These are phyloP conservation scores for Parascotia fuliginaria DNA, from an alignment of 2,888 invertebrate genomes.

Conservation along the genomic window DNA sequence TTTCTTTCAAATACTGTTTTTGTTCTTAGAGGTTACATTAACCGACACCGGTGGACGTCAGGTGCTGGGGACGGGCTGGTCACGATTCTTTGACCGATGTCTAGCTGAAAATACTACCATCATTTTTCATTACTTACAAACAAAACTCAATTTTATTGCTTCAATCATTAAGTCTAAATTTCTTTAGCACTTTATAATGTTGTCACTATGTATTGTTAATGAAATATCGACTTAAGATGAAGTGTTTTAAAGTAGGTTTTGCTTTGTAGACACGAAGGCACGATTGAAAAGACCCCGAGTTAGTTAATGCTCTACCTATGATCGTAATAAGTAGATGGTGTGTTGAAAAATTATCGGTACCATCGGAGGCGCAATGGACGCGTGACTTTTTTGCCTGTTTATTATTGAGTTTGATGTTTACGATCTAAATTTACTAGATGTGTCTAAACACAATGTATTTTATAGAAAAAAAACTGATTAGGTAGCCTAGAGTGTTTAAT, in stretches of 20 bases:
- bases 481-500: too few relatives aligned
- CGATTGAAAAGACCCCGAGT: conserved; percentile 67
- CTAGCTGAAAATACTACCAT: conserved; percentile 67
- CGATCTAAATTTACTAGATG: conserved; percentile 39
- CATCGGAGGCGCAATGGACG: conserved; percentile 83
- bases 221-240: conserved; percentile 32
- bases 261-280: conserved; percentile 12
- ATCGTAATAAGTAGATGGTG: conserved; percentile 85
- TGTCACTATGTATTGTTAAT: conserved; percentile 20
- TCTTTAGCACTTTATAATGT: conserved; percentile 9
- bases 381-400: conserved; percentile 83
- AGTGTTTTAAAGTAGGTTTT: conserved; percentile 39
- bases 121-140: conserved; percentile 21
- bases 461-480: too few relatives aligned
- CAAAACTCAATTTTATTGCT: conserved; percentile 44
- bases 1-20: conserved; percentile 67
- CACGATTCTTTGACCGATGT: conserved; percentile 84
- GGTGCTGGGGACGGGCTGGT: conserved; percentile 81
- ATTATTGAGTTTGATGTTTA: conserved; percentile 70
- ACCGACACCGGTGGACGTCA: conserved; percentile 75
- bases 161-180: conserved; percentile 28
- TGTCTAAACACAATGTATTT: neutral
- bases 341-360: conserved; percentile 85
- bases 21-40: conserved; percentile 71
- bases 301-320: conserved; percentile 83